Conservation (phyloP, 2,797 vertebrate genomes). For the Glyptemys insculpta region DNA sequence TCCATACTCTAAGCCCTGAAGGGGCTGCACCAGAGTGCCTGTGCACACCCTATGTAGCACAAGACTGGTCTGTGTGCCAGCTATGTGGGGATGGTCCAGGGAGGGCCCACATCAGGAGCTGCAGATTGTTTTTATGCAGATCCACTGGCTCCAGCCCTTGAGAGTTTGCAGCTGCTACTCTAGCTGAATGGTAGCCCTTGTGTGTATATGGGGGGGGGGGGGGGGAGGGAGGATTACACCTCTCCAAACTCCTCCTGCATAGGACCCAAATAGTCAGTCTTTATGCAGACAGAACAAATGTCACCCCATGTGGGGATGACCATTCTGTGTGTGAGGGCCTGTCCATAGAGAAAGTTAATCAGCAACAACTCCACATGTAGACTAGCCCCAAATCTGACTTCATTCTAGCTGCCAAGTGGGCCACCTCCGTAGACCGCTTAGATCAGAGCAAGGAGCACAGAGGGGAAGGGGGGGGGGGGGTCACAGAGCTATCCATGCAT, state of each 20-base stretch:
- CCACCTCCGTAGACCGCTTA: neutral
- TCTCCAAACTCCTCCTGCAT: neutral
- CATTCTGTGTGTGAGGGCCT: neutral
- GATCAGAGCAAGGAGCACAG: neutral
- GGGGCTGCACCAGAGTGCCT: neutral
- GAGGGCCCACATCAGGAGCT: neutral
- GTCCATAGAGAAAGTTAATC: neutral
- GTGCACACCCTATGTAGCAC: rapidly evolving
- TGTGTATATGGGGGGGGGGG: neutral
- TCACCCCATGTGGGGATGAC: no score
- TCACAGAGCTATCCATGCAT: neutral
- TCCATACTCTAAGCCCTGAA: neutral
- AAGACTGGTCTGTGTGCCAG: rapidly evolving
- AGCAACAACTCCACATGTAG: neutral
- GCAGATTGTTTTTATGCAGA: neutral
- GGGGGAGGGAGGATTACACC: neutral
- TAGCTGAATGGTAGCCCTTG: neutral
- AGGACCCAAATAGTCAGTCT: neutral
- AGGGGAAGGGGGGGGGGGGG: no score
- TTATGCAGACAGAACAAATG: neutral
- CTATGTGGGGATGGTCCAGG: neutral
- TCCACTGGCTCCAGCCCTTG: neutral
- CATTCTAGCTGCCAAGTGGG: neutral
- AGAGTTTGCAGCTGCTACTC: neutral
- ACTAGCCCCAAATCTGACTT: neutral